A percentile compares a stretch with the other conserved stretches of the same genome.
phyloP scores from a whole-genome alignment of 2,797 vertebrate species.

The Ispidina lecontei region DNA sequence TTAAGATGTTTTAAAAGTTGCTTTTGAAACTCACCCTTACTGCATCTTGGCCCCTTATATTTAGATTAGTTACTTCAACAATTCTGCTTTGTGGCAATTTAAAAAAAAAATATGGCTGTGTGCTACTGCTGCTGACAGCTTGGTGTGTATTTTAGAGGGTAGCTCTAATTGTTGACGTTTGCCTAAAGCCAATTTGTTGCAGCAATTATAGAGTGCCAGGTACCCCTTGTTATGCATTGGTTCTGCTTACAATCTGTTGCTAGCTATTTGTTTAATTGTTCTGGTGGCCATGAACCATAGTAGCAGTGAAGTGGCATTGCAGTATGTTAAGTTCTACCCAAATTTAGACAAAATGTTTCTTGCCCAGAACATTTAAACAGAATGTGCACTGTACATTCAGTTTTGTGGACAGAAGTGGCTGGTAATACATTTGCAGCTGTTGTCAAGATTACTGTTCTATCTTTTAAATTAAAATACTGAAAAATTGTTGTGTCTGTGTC shows the following conservation, averaged over 20 bases:
- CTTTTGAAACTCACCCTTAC: neutral
- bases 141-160: neutral
- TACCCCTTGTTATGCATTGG: neutral
- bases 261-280: neutral
- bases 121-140: neutral
- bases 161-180: neutral
- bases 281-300: neutral
- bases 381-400: neutral
- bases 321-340: neutral
- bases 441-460: conserved; percentile 23
- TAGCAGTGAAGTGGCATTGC: neutral
- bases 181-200: conserved; percentile 19
- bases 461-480: conserved; percentile 60
- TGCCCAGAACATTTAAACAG: neutral
- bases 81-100: neutral
- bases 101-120: neutral
- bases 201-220: neutral
- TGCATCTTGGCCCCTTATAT: neutral
- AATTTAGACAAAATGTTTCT: neutral
- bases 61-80: neutral
- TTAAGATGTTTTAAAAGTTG: neutral
- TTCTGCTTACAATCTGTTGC: conserved; percentile 15
- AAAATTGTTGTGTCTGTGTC: neutral
- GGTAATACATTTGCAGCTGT: neutral
- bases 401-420: conserved; percentile 37